Evolutionary conservation across 2,888 invertebrate species (phyloP), one percentile per base, ranked within the genome.

Genomic region (Archips xylosteana): DNA sequence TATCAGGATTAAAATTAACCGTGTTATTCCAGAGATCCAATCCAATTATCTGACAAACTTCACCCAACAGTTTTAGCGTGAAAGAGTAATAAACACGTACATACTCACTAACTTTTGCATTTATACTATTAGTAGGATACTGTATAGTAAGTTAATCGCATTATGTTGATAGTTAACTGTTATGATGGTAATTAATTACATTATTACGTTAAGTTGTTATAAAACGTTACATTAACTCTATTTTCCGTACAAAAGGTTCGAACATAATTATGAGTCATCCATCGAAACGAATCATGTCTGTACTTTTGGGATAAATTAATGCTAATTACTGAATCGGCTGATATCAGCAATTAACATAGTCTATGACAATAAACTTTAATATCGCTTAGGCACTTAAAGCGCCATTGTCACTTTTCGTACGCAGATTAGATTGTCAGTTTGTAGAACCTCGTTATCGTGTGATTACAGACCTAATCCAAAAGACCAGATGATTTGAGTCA

Each of bases 361-460:
- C 5, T 47, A 54, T 34, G 15, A 47, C 23, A 36, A 39, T 36
- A 39, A 39, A 59, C 34, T 67, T 32, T 59, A n/a, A 34, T 45
- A 32, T 59, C 13, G n/a, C 2, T 32, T 63, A 57, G 10, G 34
- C 32, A 34, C 13, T 42, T 63, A 62, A 70, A 54, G 45, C 15
- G 32, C 45, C 54, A 23, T 63, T 63, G 70, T 57, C 42, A 54
- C 36, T 63, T 64, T 47, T 12, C 60, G 15, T n/a, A n/a, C 13
- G 13, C 32, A 59, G 60, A 71, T 71, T 51, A 66, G 71, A 71
- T 71, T 63, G 62, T 54, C 42, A 57, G 54, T 45, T 70, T 70
- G 39, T 34, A 70, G 34, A 62, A 39, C 13, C 23, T 36, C 15
- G 36, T 10, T 32, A 42, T 45, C 45, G 15, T 15, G 32, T 63